These are phyloP conservation scores for Calliopum simillimum DNA, from an alignment of 2,888 invertebrate species.

Conservation along the genomic window DNA sequence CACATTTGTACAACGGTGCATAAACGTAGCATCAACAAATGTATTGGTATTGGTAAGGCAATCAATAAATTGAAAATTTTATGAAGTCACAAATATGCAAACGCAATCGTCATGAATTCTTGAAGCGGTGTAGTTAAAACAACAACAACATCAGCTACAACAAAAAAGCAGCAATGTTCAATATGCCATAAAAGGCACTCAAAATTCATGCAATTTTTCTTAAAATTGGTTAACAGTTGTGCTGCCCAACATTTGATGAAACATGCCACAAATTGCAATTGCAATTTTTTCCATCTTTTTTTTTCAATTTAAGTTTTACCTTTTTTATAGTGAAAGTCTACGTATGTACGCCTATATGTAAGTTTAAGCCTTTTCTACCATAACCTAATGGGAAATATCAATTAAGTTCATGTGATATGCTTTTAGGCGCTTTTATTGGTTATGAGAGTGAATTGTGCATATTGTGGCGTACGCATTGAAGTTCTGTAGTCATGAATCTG, in stretches of 20 bases:
- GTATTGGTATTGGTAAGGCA: background rate
- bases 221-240: background rate
- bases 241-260: background rate
- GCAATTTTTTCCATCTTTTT: constrained; percentile 41
- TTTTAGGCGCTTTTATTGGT: constrained; percentile 10
- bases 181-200: background rate
- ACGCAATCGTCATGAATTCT: constrained; percentile 4
- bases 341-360: too few relatives aligned
- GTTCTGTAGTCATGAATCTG: too few relatives aligned
- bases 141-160: constrained; percentile 12
- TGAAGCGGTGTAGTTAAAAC: constrained; percentile 1
- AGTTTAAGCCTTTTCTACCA: constrained; percentile 43
- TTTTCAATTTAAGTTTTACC: constrained; percentile 44
- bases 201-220: background rate
- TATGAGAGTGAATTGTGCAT: background rate
- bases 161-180: too few relatives aligned
- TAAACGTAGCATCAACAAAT: background rate
- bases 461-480: background rate
- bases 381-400: constrained; percentile 24
- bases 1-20: too few relatives aligned
- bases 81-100: constrained; percentile 23
- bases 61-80: constrained; percentile 19
- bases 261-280: constrained; percentile 10
- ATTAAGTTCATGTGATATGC: constrained; percentile 34
- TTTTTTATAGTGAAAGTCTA: too few relatives aligned